These are phyloP conservation scores for Philonicus albiceps DNA, from an alignment of 2,888 invertebrate genomes.

Conservation along the genomic window DNA sequence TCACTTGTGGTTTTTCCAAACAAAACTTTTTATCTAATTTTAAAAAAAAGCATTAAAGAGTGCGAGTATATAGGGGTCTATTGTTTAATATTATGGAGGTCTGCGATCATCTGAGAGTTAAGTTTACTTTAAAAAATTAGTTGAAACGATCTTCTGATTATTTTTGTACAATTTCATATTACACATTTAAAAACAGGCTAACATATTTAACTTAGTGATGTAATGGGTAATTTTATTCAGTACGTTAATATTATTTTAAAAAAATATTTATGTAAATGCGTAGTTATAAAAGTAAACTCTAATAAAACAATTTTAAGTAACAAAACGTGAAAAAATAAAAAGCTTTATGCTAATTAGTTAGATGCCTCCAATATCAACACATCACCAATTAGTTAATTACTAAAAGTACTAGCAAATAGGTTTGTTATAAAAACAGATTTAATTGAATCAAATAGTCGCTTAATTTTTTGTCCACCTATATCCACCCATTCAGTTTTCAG, in stretches of 20 bases:
- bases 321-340: neutral
- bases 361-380: neutral
- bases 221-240: neutral
- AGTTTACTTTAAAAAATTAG: neutral
- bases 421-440: neutral
- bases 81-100: neutral
- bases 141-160: neutral
- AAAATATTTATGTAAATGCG: neutral
- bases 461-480: neutral
- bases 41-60: too few relatives aligned
- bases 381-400: neutral
- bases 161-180: neutral
- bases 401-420: neutral
- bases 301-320: neutral
- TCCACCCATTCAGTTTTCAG: neutral
- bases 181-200: neutral
- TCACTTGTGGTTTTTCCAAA: neutral
- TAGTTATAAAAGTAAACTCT: neutral
- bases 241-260: neutral
- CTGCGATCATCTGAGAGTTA: too few relatives aligned
- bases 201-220: neutral
- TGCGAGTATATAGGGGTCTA: neutral
- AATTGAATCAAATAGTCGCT: neutral
- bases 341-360: neutral
- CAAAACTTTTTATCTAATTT: neutral